These are phyloP conservation scores for Urocyon cinereoargenteus DNA, from an alignment of 2,797 vertebrate genomes.

Conservation along the genomic window DNA sequence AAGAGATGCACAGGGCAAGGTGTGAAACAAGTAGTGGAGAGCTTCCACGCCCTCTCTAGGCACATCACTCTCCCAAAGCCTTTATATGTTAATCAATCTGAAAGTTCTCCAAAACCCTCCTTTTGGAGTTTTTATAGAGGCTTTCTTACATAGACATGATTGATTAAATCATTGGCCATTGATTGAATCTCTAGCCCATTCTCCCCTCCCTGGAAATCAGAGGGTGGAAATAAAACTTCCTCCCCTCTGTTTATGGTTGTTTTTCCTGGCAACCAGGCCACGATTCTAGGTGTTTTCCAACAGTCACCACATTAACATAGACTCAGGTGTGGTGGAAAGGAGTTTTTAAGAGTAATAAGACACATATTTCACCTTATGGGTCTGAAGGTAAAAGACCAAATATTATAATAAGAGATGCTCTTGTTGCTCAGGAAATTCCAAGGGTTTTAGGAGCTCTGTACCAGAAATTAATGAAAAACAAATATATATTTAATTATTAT, in stretches of 20 bases:
- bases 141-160: not conserved
- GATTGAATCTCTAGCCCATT: not conserved
- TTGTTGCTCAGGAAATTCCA: not conserved
- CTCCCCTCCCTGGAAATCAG: not conserved
- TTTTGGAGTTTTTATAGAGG: not conserved
- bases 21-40: not conserved
- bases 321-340: not conserved
- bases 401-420: not conserved
- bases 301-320: not conserved
- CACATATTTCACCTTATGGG: not conserved
- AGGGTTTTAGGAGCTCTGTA: not conserved
- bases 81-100: not conserved
- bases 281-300: not conserved
- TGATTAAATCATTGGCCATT: not conserved
- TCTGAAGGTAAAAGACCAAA: not conserved
- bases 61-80: not conserved
- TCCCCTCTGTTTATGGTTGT: not conserved
- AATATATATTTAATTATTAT: not conserved
- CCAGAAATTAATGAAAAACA: not conserved
- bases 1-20: too few relatives aligned
- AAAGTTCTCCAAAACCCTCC: too few relatives aligned
- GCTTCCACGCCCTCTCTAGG: not conserved
- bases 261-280: not conserved
- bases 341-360: not conserved
- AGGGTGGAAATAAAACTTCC: not conserved